phyloP scores from a whole-genome alignment of 1,140 invertebrate genomes.

The Zophobas atratus region DNA sequence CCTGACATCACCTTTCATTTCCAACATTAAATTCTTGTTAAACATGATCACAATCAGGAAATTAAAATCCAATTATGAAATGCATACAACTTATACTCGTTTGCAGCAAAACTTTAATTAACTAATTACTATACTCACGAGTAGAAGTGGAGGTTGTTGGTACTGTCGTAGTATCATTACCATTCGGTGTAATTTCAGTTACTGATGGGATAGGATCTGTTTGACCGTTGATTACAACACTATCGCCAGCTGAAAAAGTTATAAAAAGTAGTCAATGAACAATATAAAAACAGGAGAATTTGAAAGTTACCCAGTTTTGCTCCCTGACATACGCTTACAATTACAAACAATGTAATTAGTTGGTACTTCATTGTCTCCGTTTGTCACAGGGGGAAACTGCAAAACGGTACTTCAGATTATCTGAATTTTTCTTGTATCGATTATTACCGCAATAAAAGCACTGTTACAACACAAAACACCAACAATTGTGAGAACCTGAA shows the following conservation, averaged over 20 bases:
- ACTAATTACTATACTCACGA: constrained; percentile 3
- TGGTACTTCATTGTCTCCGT: constrained; percentile 25
- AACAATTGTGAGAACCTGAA: constrained; percentile 35
- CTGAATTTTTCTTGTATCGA: constrained; percentile 5
- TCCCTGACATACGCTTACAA: constrained; percentile 24
- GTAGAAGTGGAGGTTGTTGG: constrained; percentile 14
- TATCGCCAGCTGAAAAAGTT: not conserved
- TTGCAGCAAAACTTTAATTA: not conserved
- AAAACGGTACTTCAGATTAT: not conserved
- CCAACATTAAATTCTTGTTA: too few relatives aligned
- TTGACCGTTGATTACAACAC: constrained; percentile 13
- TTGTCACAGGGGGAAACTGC: not conserved
- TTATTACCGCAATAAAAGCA: constrained; percentile 11
- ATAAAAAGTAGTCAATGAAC: not conserved
- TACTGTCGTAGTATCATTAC: not conserved
- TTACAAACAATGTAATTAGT: constrained; percentile 30
- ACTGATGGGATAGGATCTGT: not conserved
- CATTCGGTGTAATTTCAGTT: not conserved
- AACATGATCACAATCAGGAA: too few relatives aligned
- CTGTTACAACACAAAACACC: constrained; percentile 25
- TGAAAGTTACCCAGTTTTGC: not conserved
- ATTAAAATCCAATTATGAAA: too few relatives aligned
- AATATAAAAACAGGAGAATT: not conserved
- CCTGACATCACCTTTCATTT: constrained; percentile 2
- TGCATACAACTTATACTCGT: too few relatives aligned